These are phyloP conservation scores for Botia kubotai DNA, from an alignment of 2,797 vertebrate genomes.

Conservation along the genomic window DNA sequence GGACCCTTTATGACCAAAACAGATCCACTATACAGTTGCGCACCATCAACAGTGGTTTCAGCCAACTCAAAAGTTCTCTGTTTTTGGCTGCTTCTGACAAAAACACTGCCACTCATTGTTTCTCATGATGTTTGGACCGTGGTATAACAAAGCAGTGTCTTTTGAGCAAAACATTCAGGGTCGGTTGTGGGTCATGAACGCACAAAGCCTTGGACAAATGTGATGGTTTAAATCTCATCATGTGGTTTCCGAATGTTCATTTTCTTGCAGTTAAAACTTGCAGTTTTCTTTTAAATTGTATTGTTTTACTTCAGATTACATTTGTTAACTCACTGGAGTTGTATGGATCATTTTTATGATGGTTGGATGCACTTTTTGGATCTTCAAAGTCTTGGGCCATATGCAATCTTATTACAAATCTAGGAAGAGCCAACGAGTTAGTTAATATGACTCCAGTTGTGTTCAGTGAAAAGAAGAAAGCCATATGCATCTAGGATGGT, in stretches of 20 bases:
- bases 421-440: no score
- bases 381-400: no score
- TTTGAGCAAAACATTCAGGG: slow-evolving; percentile 60
- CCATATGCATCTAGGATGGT: no score
- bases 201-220: slow-evolving; percentile 52
- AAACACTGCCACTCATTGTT: slow-evolving; percentile 77
- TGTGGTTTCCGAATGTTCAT: slow-evolving; percentile 30
- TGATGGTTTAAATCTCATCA: slow-evolving; percentile 50
- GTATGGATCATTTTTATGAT: no score
- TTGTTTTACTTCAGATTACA: no score
- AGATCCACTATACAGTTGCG: slow-evolving; percentile 67
- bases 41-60: slow-evolving; percentile 44
- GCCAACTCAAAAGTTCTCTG: slow-evolving; percentile 69
- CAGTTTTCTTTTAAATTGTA: no score
- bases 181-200: slow-evolving; percentile 23
- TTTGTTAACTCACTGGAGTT: no score
- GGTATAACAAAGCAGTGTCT: slow-evolving; percentile 61
- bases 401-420: no score
- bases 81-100: slow-evolving; percentile 60
- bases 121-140: slow-evolving; percentile 68
- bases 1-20: slow-evolving; percentile 68
- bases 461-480: no score
- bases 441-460: no score
- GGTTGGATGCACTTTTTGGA: no score
- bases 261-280: no score